phyloP scores from a whole-genome alignment of 92 coral and sea anemone genomes.

The Phymanthus crucifer region DNA sequence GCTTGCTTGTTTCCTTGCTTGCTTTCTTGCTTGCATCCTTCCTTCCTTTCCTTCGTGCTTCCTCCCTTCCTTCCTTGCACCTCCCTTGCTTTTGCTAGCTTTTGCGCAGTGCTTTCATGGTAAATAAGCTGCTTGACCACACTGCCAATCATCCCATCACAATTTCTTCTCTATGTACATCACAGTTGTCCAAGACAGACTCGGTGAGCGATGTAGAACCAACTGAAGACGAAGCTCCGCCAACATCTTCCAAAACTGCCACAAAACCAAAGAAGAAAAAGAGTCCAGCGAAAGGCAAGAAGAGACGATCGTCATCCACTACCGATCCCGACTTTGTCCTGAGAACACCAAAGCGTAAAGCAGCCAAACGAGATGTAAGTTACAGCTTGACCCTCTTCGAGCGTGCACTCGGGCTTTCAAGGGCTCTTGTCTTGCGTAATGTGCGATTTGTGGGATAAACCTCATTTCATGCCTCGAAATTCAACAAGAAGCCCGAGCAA shows the following conservation, averaged over 20 bases:
- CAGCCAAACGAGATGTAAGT: constrained; percentile 42
- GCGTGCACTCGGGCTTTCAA: too few relatives aligned
- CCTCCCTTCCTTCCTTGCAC: too few relatives aligned
- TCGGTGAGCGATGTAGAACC: constrained; percentile 59
- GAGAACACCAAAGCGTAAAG: constrained; percentile 37
- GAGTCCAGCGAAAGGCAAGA: constrained; percentile 61
- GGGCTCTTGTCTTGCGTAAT: too few relatives aligned
- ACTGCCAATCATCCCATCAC: too few relatives aligned
- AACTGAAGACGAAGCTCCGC: constrained; percentile 45
- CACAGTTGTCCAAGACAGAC: constrained; percentile 39
- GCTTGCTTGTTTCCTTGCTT: too few relatives aligned
- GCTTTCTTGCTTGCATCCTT: too few relatives aligned
- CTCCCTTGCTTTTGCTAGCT: neutral
- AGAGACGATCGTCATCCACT: constrained; percentile 47
- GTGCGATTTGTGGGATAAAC: too few relatives aligned
- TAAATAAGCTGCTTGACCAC: too few relatives aligned
- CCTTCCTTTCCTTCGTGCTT: neutral
- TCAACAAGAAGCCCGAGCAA: too few relatives aligned
- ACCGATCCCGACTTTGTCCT: constrained; percentile 50
- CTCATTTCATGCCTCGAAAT: too few relatives aligned
- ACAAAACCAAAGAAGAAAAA: constrained; percentile 67
- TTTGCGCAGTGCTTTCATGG: too few relatives aligned
- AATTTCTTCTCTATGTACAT: constrained; percentile 5
- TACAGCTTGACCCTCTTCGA: neutral
- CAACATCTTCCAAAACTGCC: constrained; percentile 31